phyloP scores from a whole-genome alignment of 2,888 invertebrate species.

The Melipona bicolor region DNA sequence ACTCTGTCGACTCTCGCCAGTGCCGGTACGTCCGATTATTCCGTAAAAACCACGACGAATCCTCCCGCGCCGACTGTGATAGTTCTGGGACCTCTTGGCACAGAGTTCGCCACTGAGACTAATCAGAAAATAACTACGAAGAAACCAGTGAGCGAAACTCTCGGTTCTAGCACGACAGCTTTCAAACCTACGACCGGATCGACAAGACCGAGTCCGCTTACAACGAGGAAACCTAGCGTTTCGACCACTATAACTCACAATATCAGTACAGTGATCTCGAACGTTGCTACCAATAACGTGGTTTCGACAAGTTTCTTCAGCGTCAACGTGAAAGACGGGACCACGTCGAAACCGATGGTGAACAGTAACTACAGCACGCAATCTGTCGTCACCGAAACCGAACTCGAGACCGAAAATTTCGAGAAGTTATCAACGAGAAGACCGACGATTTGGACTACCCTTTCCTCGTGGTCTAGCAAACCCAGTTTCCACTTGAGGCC shows the following conservation, averaged over 20 bases:
- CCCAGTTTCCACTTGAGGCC: conserved; percentile 80
- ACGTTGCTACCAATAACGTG: conserved; percentile 74
- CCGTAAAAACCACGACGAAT: conserved; percentile 80
- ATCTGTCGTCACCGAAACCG: conserved; percentile 12
- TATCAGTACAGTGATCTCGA: conserved; percentile 81
- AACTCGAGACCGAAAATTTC: not conserved
- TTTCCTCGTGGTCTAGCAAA: conserved; percentile 77
- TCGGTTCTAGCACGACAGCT: conserved; percentile 6
- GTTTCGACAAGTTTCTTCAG: conserved; percentile 81
- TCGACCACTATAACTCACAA: conserved; percentile 82
- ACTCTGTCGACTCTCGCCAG: conserved; percentile 76
- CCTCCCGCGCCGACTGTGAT: conserved; percentile 87
- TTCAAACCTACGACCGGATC: conserved; percentile 47
- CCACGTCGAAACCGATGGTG: conserved; percentile 66
- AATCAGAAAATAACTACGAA: conserved; percentile 76
- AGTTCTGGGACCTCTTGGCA: conserved; percentile 85
- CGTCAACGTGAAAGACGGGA: conserved; percentile 80
- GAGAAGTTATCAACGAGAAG: conserved; percentile 65
- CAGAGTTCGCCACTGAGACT: conserved; percentile 79
- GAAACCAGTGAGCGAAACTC: conserved; percentile 45
- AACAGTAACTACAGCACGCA: conserved; percentile 55
- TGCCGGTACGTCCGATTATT: conserved; percentile 69
- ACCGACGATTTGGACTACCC: conserved; percentile 78
- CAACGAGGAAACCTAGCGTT: conserved; percentile 77
- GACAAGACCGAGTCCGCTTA: conserved; percentile 59